These are phyloP conservation scores for Leptarthrus brevirostris DNA, from an alignment of 2,888 invertebrate species.

Conservation along the genomic window DNA sequence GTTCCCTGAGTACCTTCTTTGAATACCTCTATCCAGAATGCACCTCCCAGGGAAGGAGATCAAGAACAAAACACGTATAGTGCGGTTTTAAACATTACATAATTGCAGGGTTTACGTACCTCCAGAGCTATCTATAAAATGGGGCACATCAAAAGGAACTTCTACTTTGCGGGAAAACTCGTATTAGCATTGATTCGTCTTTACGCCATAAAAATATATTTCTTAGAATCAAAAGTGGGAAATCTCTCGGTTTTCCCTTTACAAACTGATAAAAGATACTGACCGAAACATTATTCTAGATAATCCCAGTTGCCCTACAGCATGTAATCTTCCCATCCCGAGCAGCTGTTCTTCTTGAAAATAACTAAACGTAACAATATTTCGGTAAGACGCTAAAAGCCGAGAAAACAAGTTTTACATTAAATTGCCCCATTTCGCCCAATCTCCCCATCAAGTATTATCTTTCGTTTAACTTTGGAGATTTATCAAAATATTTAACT, in stretches of 20 bases:
- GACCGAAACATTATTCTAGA: slow-evolving; percentile 2
- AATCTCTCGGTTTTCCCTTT: neutral
- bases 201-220: no score
- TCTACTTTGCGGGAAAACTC: no score
- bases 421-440: neutral
- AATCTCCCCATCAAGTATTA: neutral
- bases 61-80: no score
- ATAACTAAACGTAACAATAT: slow-evolving; percentile 19
- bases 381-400: slow-evolving; percentile 25
- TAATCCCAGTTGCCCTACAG: neutral
- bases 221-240: no score
- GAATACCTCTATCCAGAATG: no score
- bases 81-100: no score
- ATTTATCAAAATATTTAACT: slow-evolving; percentile 39
- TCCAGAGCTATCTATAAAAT: no score
- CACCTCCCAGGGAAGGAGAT: no score
- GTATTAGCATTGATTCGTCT: no score
- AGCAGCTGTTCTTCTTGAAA: slow-evolving; percentile 12
- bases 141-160: no score
- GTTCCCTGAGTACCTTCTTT: no score
- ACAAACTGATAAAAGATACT: slow-evolving; percentile 1
- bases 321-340: neutral
- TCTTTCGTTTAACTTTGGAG: slow-evolving; percentile 29
- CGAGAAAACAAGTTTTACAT: slow-evolving; percentile 28
- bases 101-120: no score